These are phyloP conservation scores for Trissolcus brochymenae DNA, from an alignment of 2,888 invertebrate species.

Conservation along the genomic window DNA sequence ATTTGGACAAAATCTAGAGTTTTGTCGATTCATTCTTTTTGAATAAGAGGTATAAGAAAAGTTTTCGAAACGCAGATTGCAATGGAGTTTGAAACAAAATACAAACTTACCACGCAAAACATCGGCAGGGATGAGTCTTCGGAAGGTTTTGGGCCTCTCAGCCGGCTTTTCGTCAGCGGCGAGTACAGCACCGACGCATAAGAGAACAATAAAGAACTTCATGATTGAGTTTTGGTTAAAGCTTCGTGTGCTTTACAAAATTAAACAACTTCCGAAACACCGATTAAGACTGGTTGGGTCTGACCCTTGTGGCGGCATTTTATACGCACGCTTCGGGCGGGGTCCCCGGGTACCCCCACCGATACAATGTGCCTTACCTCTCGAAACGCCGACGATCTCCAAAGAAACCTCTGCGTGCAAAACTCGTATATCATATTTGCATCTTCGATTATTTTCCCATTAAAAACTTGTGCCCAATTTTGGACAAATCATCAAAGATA, in stretches of 20 bases:
- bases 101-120: slow-evolving; percentile 92
- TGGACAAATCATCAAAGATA: no score
- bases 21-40: no score
- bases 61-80: no score
- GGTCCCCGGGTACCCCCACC: slow-evolving; percentile 63
- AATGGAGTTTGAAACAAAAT: no score
- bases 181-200: slow-evolving; percentile 78
- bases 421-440: slow-evolving; percentile 35
- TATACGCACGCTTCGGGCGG: slow-evolving; percentile 72
- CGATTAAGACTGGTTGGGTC: slow-evolving; percentile 74
- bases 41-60: no score
- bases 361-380: slow-evolving; percentile 53
- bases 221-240: slow-evolving; percentile 59
- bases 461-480: no score
- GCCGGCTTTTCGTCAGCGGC: slow-evolving; percentile 77
- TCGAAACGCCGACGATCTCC: slow-evolving; percentile 57
- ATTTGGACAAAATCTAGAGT: no score
- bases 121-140: slow-evolving; percentile 91
- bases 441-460: slow-evolving; percentile 16
- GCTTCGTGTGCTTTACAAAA: slow-evolving; percentile 9
- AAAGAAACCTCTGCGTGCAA: slow-evolving; percentile 46
- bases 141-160: slow-evolving; percentile 84
- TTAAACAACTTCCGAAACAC: slow-evolving; percentile 62
- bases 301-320: slow-evolving; percentile 69
- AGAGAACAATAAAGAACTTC: slow-evolving; percentile 78